Conservation (phyloP, 2,888 invertebrate species). For the Pediacus dermestoides region DNA sequence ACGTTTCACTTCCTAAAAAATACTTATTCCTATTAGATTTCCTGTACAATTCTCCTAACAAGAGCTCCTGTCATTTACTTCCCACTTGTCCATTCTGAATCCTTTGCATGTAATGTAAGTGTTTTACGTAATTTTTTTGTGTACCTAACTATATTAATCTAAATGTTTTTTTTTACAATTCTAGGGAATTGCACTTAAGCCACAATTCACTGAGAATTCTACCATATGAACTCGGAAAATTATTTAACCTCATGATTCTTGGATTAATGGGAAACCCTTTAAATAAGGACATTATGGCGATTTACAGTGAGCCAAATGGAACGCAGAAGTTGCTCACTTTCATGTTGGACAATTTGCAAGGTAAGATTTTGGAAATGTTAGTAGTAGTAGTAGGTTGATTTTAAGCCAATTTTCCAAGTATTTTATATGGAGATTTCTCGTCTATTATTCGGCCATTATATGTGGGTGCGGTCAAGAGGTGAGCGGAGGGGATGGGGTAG, state of each 20-base stretch:
- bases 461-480: too few species aligned
- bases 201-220: constrained; percentile 91
- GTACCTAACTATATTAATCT: constrained; percentile 3
- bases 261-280: constrained; percentile 93
- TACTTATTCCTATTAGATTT: too few species aligned
- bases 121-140: neutral
- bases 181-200: constrained; percentile 88
- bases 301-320: constrained; percentile 92
- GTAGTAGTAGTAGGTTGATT: too few species aligned
- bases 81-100: constrained; percentile 10
- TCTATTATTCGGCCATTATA: too few species aligned
- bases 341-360: constrained; percentile 94
- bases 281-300: constrained; percentile 84
- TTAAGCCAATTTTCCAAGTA: too few species aligned
- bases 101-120: constrained; percentile 12
- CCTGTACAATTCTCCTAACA: too few species aligned
- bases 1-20: too few species aligned
- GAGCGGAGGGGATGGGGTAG: too few species aligned
- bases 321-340: constrained; percentile 90
- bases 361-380: too few species aligned
- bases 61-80: constrained; percentile 3
- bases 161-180: constrained; percentile 16
- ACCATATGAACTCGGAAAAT: constrained; percentile 95
- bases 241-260: constrained; percentile 92
- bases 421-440: too few species aligned